Percentiles rank a stretch among this genome's conserved stretches.
Conservation (phyloP, 2,888 invertebrate species). For the Stenodema calcarata region DNA sequence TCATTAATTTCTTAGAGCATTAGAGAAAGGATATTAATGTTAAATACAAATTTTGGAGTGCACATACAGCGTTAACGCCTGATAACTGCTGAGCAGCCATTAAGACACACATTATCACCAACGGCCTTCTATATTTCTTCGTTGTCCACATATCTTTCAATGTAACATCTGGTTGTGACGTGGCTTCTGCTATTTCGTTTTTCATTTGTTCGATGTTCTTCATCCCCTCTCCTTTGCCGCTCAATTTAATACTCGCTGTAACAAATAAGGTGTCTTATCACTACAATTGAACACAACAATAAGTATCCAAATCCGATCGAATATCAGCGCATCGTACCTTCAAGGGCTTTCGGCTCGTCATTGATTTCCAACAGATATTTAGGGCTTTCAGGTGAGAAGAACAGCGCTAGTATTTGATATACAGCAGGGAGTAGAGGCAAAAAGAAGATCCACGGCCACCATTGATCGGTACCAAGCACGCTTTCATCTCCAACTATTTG, state of each 20-base stretch:
- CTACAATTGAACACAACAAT: background rate
- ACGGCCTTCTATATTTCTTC: conserved; percentile 74
- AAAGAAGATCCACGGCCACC: conserved; percentile 37
- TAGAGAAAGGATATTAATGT: no score
- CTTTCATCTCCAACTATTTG: conserved; percentile 35
- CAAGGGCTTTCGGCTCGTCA: conserved; percentile 62
- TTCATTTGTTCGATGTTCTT: conserved; percentile 61
- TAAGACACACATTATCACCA: conserved; percentile 80
- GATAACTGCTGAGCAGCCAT: conserved; percentile 90
- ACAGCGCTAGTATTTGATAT: conserved; percentile 35
- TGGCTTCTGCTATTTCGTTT: conserved; percentile 69
- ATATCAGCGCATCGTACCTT: conserved; percentile 59
- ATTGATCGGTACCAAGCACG: conserved; percentile 15
- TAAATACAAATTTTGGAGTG: no score
- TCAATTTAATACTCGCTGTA: conserved; percentile 27
- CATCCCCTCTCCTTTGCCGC: background rate
- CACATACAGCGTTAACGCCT: conserved; percentile 83
- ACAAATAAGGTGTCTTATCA: background rate
- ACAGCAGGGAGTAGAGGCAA: conserved; percentile 29
- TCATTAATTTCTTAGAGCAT: no score
- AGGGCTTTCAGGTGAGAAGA: conserved; percentile 47
- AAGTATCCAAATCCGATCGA: background rate
- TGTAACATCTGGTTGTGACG: conserved; percentile 71
- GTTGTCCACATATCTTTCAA: conserved; percentile 74
- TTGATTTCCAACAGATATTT: conserved; percentile 57